Conservation (phyloP, 1,140 invertebrate species). For the Nymphalis io region DNA sequence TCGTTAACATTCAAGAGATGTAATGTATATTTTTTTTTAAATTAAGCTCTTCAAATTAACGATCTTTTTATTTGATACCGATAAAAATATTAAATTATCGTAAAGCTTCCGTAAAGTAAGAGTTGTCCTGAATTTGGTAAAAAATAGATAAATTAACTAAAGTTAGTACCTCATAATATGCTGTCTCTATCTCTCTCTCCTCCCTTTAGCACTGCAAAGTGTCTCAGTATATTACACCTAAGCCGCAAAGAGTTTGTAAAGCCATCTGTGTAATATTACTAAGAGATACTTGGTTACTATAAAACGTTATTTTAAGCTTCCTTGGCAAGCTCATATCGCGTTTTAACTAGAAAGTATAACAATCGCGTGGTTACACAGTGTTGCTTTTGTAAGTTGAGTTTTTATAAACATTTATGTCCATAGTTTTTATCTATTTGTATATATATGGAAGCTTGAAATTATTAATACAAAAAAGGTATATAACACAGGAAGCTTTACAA, state of each 20-base stretch:
- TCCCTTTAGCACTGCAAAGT: neutral
- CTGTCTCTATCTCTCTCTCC: too few relatives aligned
- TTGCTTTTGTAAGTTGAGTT: neutral
- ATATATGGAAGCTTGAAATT: neutral
- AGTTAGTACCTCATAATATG: too few relatives aligned
- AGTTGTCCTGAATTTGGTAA: too few relatives aligned
- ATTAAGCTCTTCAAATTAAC: too few relatives aligned
- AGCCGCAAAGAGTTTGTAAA: constrained; percentile 1
- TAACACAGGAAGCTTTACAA: too few relatives aligned
- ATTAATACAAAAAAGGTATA: too few relatives aligned
- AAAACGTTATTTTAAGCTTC: constrained; percentile 10
- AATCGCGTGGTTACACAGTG: constrained; percentile 6
- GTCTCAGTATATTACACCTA: neutral
- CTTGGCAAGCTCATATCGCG: constrained; percentile 19
- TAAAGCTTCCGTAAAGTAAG: too few relatives aligned
- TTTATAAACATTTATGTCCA: neutral
- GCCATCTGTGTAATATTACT: constrained; percentile 6
- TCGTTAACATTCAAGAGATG: too few relatives aligned
- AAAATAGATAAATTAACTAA: too few relatives aligned
- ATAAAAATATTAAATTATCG: too few relatives aligned
- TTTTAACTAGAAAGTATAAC: constrained; percentile 22
- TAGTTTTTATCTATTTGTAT: neutral
- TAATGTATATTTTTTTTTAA: too few relatives aligned
- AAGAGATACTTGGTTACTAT: neutral
- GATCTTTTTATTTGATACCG: too few relatives aligned